phyloP scores from a whole-genome alignment of 2,888 invertebrate species.

The Amblyteles armatorius region DNA sequence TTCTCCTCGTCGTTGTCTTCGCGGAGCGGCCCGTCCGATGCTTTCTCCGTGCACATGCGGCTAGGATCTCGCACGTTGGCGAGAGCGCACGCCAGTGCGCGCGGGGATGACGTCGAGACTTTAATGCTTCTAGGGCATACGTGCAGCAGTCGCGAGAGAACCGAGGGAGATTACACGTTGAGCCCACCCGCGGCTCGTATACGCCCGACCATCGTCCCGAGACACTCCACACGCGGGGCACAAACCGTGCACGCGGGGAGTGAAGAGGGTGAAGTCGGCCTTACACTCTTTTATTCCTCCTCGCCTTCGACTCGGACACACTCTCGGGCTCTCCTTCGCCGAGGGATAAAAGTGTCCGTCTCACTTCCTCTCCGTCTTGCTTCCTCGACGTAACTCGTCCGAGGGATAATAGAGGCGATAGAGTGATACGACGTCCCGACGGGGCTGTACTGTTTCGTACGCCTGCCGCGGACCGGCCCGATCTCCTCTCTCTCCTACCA shows the following conservation, averaged over 20 bases:
- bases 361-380: not conserved
- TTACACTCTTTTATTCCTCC: slow-evolving; percentile 37
- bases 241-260: slow-evolving; percentile 14
- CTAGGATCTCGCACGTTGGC: slow-evolving; percentile 72
- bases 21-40: slow-evolving; percentile 67
- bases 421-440: slow-evolving; percentile 65
- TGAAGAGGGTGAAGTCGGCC: slow-evolving; percentile 58
- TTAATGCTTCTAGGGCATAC: slow-evolving; percentile 80
- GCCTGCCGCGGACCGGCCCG: not conserved
- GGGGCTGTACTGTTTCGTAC: slow-evolving; percentile 23
- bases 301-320: slow-evolving; percentile 47
- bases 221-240: slow-evolving; percentile 63
- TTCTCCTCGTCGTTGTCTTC: slow-evolving; percentile 79
- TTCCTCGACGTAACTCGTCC: slow-evolving; percentile 51
- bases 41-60: slow-evolving; percentile 49
- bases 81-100: slow-evolving; percentile 30
- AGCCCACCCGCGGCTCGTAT: slow-evolving; percentile 76
- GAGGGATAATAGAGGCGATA: slow-evolving; percentile 65
- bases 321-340: slow-evolving; percentile 47
- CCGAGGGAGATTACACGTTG: slow-evolving; percentile 76
- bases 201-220: slow-evolving; percentile 65
- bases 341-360: slow-evolving; percentile 59
- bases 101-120: slow-evolving; percentile 77
- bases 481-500: slow-evolving; percentile 35
- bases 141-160: slow-evolving; percentile 66